Evolutionary conservation across 2,797 vertebrate species (phyloP).

Genomic region (Anniella stebbinsi): DNA sequence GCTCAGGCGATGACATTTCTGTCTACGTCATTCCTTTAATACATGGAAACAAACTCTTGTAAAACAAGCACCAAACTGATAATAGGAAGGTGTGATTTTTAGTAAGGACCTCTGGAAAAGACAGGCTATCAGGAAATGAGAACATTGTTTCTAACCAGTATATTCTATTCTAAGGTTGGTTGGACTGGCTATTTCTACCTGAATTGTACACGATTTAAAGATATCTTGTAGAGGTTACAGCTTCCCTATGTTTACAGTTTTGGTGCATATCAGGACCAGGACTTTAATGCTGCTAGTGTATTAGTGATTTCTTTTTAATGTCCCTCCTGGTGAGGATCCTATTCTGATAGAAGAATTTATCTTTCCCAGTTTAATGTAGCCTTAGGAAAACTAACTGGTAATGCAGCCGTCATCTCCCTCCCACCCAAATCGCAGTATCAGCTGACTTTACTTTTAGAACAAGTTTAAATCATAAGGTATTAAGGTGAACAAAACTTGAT

Average conservation of each 20-base stretch:
- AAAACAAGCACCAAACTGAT: conserved; percentile 58
- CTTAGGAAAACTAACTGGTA: conserved; percentile 55
- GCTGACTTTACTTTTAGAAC: conserved; percentile 53
- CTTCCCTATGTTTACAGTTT: conserved; percentile 75
- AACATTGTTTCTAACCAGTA: conserved; percentile 51
- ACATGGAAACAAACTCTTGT: conserved; percentile 88
- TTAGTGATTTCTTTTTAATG: conserved; percentile 60
- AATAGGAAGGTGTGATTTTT: conserved; percentile 26
- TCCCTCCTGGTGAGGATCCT: conserved; percentile 56
- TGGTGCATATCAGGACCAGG: conserved; percentile 73
- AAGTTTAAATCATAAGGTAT: conserved; percentile 46
- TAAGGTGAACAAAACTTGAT: conserved; percentile 2
- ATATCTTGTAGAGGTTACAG: conserved; percentile 65
- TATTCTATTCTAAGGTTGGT: conserved; percentile 62
- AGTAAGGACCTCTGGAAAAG: conserved; percentile 56
- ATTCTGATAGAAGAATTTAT: conserved; percentile 52
- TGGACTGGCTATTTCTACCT: conserved; percentile 64
- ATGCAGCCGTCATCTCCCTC: conserved; percentile 54
- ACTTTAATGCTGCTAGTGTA: conserved; percentile 76
- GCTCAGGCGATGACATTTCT: conserved; percentile 98
- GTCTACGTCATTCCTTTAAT: conserved; percentile 96
- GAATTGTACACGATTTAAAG: conserved; percentile 69
- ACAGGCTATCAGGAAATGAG: conserved; percentile 45
- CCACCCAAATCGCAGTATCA: conserved; percentile 25
- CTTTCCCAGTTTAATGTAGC: conserved; percentile 72